A percentile compares a stretch with the other conserved stretches of the same genome.
Evolutionary conservation across 2,888 invertebrate genomes (phyloP).

Genomic region (Leucophenga maculata): DNA sequence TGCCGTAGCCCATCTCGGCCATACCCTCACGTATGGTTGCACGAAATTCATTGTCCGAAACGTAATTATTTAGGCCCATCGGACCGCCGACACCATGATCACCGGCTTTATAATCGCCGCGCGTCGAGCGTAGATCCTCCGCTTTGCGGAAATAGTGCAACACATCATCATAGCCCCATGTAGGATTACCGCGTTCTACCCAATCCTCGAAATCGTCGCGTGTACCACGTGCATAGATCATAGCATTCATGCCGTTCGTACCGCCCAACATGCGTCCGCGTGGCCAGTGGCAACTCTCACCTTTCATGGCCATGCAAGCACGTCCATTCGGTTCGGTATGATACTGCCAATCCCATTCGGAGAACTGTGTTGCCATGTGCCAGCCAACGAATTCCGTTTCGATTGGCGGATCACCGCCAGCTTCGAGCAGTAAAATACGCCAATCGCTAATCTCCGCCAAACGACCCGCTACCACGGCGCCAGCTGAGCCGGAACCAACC

Average conservation of each 20-base stretch:
- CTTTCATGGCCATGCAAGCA: conserved; percentile 68
- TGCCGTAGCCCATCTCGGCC: conserved; percentile 85
- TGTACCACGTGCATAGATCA: conserved; percentile 80
- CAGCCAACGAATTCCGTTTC: conserved; percentile 70
- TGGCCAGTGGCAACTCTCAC: conserved; percentile 74
- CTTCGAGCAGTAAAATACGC: conserved; percentile 85
- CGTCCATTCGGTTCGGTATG: conserved; percentile 68
- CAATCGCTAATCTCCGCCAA: conserved; percentile 83
- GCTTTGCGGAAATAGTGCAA: conserved; percentile 88
- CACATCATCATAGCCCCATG: conserved; percentile 84
- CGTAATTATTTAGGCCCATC: conserved; percentile 74
- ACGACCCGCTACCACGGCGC: conserved; percentile 77
- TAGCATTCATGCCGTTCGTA: conserved; percentile 78
- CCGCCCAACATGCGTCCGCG: conserved; percentile 81
- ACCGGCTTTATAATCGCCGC: conserved; percentile 53
- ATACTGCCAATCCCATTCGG: conserved; percentile 70
- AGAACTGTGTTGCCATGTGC: conserved; percentile 69
- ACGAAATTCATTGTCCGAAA: conserved; percentile 82
- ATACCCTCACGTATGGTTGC: conserved; percentile 84
- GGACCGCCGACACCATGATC: conserved; percentile 78
- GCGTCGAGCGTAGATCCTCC: conserved; percentile 76
- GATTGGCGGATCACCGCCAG: conserved; percentile 80
- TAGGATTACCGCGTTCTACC: conserved; percentile 77
- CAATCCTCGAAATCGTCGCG: conserved; percentile 80
- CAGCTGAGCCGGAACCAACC: conserved; percentile 78